Base-by-base conservation (phyloP, 2,113 vertebrate genomes). In the Psammodynastes pulverulentus region DNA sequence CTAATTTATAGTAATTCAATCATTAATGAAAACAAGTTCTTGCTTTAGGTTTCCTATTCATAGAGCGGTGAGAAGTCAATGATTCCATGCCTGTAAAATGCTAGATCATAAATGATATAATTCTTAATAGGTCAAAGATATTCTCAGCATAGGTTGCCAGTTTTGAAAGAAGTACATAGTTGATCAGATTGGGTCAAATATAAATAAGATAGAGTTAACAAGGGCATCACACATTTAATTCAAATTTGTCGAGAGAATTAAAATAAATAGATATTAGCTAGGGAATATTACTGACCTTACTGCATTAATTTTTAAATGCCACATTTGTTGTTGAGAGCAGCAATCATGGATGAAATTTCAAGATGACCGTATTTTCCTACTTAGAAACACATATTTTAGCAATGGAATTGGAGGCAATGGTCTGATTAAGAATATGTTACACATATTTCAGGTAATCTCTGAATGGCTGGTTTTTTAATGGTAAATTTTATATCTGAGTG, bases 1-100 rank as follows among this genome's bases (percentile, higher is more conserved):
- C 95, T 96, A 94, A 94, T 97, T 96, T 97, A 97, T 96, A 97
- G 96, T 93, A 97, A 96, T 96, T 95, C 95, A 97, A 97, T 96
- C 96, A 97, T 96, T 97, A 97, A 97, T 95, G 94, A 96, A 97
- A 96, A 94, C 94, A 97, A 95, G 87, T 39, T 95, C 34, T 93
- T 97, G 93, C 26, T 96, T 94, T 92, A 79, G 90, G 89, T 96
- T 96, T 96, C 67, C 62, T 93, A 89, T 94, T 96, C 89, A 95
- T 87, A 94, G 23, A 95, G 24, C 91, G 92, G 62, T 88, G 62
- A 15, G 0, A 92, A 90, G 2, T 94, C 94, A 95, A 94, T 96
- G 95, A 94, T 89, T 96, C 62, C 52, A 17, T 93, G 92, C 87
- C 91, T 88, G 86, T 56, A 95, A 94, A 34, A 54, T 87, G 93